These are phyloP conservation scores for Cydia fagiglandana DNA, from an alignment of 1,140 invertebrate species.

Conservation along the genomic window DNA sequence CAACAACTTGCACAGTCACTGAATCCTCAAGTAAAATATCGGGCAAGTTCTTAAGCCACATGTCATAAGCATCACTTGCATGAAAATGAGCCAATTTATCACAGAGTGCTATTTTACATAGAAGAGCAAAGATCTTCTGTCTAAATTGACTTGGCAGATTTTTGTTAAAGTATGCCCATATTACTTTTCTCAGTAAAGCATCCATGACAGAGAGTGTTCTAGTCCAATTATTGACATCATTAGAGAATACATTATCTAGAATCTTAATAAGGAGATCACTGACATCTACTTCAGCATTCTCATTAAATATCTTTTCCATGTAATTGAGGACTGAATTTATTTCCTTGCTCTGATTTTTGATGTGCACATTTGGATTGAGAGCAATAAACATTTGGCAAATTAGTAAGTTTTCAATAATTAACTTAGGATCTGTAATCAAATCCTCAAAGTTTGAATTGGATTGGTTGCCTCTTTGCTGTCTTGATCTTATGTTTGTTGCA, in stretches of 20 bases:
- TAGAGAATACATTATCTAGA: constrained; percentile 65
- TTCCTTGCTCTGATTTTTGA: constrained; percentile 60
- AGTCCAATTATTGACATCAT: constrained; percentile 63
- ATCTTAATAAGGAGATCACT: constrained; percentile 64
- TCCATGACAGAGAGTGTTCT: constrained; percentile 58
- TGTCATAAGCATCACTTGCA: constrained; percentile 57
- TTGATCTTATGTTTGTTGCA: constrained; percentile 59
- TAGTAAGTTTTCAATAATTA: constrained; percentile 77
- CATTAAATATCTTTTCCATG: constrained; percentile 70
- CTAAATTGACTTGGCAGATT: constrained; percentile 53
- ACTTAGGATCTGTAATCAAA: constrained; percentile 71
- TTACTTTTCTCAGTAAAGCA: constrained; percentile 68
- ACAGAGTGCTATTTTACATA: constrained; percentile 74
- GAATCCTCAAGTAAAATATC: constrained; percentile 68
- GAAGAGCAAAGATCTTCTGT: constrained; percentile 70
- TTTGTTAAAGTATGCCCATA: constrained; percentile 68
- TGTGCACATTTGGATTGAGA: constrained; percentile 69
- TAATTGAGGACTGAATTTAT: constrained; percentile 67
- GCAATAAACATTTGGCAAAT: constrained; percentile 77
- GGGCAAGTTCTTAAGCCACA: constrained; percentile 73
- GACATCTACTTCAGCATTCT: constrained; percentile 48
- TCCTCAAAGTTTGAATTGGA: constrained; percentile 48
- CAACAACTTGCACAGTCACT: constrained; percentile 64
- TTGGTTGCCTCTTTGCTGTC: constrained; percentile 43
- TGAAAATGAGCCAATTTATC: constrained; percentile 67